phyloP scores from a whole-genome alignment of 1,140 invertebrate species.

The Aphis craccivora region DNA sequence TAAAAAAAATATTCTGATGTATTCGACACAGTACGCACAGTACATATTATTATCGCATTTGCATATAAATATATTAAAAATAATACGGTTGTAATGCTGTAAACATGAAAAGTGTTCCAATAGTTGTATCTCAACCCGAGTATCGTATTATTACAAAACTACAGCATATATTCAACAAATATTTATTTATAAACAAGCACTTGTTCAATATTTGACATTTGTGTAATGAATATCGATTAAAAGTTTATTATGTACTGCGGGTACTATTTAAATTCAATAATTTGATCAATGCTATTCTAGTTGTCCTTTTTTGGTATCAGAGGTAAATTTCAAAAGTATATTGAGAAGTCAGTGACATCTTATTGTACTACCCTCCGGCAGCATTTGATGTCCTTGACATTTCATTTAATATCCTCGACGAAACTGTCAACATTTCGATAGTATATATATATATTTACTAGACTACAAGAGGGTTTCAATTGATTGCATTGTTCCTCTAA shows the following conservation, averaged over 20 bases:
- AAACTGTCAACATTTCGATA: not conserved
- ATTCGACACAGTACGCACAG: not conserved
- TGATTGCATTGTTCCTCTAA: not conserved
- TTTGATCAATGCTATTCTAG: not conserved
- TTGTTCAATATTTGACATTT: too few relatives aligned
- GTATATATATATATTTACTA: not conserved
- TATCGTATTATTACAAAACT: not conserved
- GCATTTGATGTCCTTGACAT: not conserved
- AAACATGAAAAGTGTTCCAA: not conserved
- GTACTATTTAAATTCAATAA: not conserved
- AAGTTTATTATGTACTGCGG: too few relatives aligned
- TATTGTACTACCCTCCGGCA: not conserved
- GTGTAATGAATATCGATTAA: too few relatives aligned
- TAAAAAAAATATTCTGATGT: not conserved
- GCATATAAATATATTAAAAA: not conserved
- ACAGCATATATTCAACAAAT: too few relatives aligned
- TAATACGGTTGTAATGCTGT: not conserved
- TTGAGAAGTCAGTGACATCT: not conserved
- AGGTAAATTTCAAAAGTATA: slow-evolving; percentile 5
- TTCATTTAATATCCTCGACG: not conserved
- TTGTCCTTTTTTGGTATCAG: not conserved
- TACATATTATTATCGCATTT: not conserved
- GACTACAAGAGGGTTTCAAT: not conserved
- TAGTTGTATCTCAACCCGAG: not conserved
- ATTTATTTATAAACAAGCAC: too few relatives aligned